phyloP scores from a whole-genome alignment of 2,888 invertebrate genomes.

The Atethmia centrago region DNA sequence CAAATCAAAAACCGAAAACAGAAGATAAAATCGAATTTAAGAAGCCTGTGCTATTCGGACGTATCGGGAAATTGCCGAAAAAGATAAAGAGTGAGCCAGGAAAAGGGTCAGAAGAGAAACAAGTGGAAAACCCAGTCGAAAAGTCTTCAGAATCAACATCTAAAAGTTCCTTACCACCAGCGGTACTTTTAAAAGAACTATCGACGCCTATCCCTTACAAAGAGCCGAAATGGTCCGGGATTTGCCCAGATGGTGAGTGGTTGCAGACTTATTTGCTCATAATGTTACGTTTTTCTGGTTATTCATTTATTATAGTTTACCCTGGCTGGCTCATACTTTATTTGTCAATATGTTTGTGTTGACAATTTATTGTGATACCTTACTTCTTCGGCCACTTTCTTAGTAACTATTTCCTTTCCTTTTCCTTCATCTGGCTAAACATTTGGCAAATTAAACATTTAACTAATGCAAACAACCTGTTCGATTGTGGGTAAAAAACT shows the following conservation, averaged over 20 bases:
- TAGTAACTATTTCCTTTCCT: neutral
- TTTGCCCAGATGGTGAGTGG: slow-evolving; percentile 87
- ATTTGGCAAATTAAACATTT: neutral
- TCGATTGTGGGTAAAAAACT: neutral
- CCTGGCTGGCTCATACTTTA: neutral
- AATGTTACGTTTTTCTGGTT: neutral
- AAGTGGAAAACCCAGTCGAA: slow-evolving; percentile 57
- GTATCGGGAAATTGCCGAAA: slow-evolving; percentile 89
- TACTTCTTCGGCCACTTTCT: neutral
- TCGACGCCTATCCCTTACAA: slow-evolving; percentile 91
- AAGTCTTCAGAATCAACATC: slow-evolving; percentile 63
- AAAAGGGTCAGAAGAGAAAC: slow-evolving; percentile 65
- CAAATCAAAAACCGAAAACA: slow-evolving; percentile 63
- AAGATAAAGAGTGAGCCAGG: slow-evolving; percentile 76
- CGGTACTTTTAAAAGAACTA: slow-evolving; percentile 79
- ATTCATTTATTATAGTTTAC: neutral
- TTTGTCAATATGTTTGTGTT: neutral
- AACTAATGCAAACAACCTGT: neutral
- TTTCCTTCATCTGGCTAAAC: neutral
- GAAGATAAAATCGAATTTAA: slow-evolving; percentile 84
- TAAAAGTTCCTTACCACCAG: slow-evolving; percentile 75
- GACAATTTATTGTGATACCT: neutral
- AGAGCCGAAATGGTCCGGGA: slow-evolving; percentile 95
- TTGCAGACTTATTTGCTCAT: neutral
- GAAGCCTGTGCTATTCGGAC: slow-evolving; percentile 89